A percentile compares a stretch with the other conserved stretches of the same genome.
phyloP scores from a whole-genome alignment of 1,140 invertebrate genomes.

The Akabosia matsudoensis region DNA sequence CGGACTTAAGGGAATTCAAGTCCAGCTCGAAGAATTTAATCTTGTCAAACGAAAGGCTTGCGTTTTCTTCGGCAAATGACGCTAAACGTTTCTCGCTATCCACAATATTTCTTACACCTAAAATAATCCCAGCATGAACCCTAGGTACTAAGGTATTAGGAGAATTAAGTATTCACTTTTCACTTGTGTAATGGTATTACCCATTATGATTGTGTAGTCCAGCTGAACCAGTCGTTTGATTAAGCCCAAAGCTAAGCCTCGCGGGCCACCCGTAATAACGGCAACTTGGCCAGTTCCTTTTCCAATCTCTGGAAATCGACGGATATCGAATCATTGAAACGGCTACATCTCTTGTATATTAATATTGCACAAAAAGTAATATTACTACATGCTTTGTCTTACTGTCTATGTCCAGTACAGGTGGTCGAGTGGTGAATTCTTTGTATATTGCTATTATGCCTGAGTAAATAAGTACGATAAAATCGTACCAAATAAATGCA shows the following conservation, averaged over 20 bases:
- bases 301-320: slow-evolving; percentile 40
- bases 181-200: slow-evolving; percentile 52
- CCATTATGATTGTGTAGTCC: slow-evolving; percentile 79
- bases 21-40: slow-evolving; percentile 59
- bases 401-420: not conserved
- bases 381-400: not conserved
- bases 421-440: not conserved
- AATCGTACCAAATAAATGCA: not conserved
- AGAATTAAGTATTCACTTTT: not conserved
- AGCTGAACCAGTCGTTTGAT: slow-evolving; percentile 72
- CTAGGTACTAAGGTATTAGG: not conserved
- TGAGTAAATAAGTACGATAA: not conserved
- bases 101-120: slow-evolving; percentile 56
- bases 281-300: slow-evolving; percentile 66
- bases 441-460: not conserved
- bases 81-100: slow-evolving; percentile 59
- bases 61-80: slow-evolving; percentile 53
- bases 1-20: slow-evolving; percentile 66
- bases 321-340: not conserved
- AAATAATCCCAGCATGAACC: too few relatives aligned
- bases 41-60: slow-evolving; percentile 54
- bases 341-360: not conserved
- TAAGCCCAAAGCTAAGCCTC: slow-evolving; percentile 77
- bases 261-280: slow-evolving; percentile 79
- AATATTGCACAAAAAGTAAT: not conserved